phyloP scores from a whole-genome alignment of 2,797 vertebrate species.

The Stomatorhinus walkeri region DNA sequence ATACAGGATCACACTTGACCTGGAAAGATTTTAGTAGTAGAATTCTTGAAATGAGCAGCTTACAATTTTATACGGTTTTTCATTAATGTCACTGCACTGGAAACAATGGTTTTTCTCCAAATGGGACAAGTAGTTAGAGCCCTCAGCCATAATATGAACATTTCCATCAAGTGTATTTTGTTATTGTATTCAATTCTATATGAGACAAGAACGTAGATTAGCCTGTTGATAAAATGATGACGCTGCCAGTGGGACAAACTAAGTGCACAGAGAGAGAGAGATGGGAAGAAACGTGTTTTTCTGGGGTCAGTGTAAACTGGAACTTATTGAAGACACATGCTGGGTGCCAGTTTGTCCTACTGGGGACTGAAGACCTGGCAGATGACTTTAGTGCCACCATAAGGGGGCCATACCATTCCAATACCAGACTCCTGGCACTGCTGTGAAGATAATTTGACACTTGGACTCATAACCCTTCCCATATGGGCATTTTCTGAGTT shows the following conservation, averaged over 20 bases:
- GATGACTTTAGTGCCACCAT: not conserved
- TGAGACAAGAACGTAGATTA: not conserved
- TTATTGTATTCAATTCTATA: not conserved
- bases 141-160: not conserved
- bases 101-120: not conserved
- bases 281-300: not conserved
- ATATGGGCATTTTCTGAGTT: constrained; percentile 15
- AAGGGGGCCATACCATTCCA: not conserved
- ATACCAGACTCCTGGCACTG: not conserved
- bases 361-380: not conserved
- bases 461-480: constrained; percentile 12
- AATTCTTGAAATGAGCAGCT: not conserved
- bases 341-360: constrained; percentile 8
- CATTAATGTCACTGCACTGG: not conserved
- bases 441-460: constrained; percentile 11
- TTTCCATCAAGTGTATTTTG: not conserved
- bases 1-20: not conserved
- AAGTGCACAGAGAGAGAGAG: not conserved
- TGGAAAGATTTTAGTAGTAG: not conserved
- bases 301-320: not conserved
- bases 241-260: not conserved
- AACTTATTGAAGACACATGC: not conserved
- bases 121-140: not conserved
- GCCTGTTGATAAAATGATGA: not conserved
- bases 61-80: not conserved